Percentiles rank a stretch among this genome's conserved stretches.
Evolutionary conservation across 2,113 vertebrate genomes (phyloP).

Genomic region (Seriola rivoliana): DNA sequence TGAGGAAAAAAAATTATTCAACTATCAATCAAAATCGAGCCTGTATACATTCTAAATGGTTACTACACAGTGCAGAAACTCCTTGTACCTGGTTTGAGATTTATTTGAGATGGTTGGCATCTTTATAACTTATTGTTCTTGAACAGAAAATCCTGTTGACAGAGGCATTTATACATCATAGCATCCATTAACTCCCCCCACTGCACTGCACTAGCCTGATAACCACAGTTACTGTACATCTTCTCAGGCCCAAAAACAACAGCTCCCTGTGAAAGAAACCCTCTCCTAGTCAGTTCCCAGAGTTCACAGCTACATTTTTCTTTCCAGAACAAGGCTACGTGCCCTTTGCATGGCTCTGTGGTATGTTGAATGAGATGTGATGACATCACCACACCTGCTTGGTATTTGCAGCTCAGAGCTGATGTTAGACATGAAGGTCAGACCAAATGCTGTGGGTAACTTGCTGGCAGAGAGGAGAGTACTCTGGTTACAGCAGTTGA

Average conservation of each 20-base stretch:
- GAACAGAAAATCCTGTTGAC: slow-evolving; percentile 37
- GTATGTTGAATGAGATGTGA: slow-evolving; percentile 58
- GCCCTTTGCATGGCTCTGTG: slow-evolving; percentile 40
- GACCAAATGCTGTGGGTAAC: slow-evolving; percentile 37
- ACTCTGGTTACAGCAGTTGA: slow-evolving; percentile 20
- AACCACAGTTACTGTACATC: slow-evolving; percentile 9
- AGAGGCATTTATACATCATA: slow-evolving; percentile 31
- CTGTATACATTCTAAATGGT: not conserved
- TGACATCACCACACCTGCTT: slow-evolving; percentile 79
- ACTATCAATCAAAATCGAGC: slow-evolving; percentile 12
- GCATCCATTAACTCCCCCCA: slow-evolving; percentile 27
- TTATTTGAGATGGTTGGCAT: slow-evolving; percentile 25
- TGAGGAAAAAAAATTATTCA: not conserved
- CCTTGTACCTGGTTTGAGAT: slow-evolving; percentile 12
- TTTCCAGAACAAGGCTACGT: slow-evolving; percentile 20
- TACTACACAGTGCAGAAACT: slow-evolving; percentile 5
- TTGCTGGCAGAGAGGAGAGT: slow-evolving; percentile 22
- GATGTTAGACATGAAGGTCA: slow-evolving; percentile 61
- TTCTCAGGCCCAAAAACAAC: slow-evolving; percentile 28
- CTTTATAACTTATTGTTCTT: slow-evolving; percentile 9
- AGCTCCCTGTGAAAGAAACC: slow-evolving; percentile 13
- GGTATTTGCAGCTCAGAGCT: slow-evolving; percentile 68
- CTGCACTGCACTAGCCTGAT: not conserved
- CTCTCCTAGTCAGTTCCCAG: slow-evolving; percentile 3
- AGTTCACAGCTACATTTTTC: slow-evolving; percentile 25